Conservation (phyloP, 2,113 vertebrate species). For the Rhagologus leucostigma region DNA sequence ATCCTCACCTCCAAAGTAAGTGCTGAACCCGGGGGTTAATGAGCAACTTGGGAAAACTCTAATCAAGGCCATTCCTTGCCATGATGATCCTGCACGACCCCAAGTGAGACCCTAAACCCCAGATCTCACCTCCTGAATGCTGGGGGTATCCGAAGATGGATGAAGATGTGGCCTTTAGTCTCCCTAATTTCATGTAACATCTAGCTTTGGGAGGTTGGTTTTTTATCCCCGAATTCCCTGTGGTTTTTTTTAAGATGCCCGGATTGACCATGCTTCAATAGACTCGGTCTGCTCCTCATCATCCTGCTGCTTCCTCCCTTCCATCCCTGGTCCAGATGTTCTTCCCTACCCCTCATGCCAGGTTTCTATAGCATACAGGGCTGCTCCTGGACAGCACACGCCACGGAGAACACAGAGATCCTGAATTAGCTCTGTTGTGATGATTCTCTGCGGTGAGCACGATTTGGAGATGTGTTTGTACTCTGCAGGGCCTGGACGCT, state of each 20-base stretch:
- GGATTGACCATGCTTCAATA: not conserved
- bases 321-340: not conserved
- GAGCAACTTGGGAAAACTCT: not conserved
- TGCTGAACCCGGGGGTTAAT: not conserved
- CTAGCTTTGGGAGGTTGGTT: accelerated
- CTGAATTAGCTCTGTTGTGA: not conserved
- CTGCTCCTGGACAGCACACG: constrained; percentile 55
- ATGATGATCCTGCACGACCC: not conserved
- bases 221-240: not conserved
- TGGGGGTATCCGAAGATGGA: not conserved
- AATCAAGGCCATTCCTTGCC: not conserved
- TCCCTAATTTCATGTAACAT: not conserved
- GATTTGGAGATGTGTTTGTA: constrained; percentile 29
- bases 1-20: not conserved
- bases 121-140: not conserved
- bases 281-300: not conserved
- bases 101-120: not conserved
- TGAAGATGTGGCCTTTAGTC: not conserved
- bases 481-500: not conserved
- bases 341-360: not conserved
- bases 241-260: not conserved
- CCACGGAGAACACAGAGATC: not conserved
- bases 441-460: not conserved
- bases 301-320: not conserved
- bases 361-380: not conserved